Evolutionary conservation across 2,888 invertebrate genomes (phyloP).

Genomic region (Syrphus vitripennis): DNA sequence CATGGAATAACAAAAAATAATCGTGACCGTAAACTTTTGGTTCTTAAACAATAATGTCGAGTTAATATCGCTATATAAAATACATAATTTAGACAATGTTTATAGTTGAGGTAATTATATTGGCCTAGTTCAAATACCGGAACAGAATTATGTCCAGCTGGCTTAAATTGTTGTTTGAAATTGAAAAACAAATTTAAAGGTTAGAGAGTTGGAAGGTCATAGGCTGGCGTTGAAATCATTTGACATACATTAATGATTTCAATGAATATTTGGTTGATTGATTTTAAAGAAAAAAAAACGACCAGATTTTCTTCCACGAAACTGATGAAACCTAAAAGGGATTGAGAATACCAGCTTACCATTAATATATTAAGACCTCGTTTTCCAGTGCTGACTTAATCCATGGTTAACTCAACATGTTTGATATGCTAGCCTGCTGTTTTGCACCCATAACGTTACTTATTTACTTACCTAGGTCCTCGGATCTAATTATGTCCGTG

Average conservation of each 20-base stretch:
- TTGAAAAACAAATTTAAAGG: not conserved
- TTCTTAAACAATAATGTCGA: slow-evolving; percentile 5
- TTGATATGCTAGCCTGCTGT: no score
- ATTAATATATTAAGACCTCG: no score
- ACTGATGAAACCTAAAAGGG: not conserved
- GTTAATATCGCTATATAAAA: not conserved
- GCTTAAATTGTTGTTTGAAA: not conserved
- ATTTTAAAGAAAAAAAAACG: not conserved
- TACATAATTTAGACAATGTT: not conserved
- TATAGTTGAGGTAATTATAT: not conserved
- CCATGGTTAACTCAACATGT: no score
- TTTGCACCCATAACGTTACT: no score
- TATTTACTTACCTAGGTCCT: no score
- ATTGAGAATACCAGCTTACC: no score
- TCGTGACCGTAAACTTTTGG: slow-evolving; percentile 54
- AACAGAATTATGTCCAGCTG: not conserved
- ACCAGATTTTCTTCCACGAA: not conserved
- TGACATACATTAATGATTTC: not conserved
- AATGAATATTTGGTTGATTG: not conserved
- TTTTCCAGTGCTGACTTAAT: no score
- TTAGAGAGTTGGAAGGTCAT: not conserved
- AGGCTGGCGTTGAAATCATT: not conserved
- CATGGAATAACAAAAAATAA: slow-evolving; percentile 12
- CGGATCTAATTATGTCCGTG: no score
- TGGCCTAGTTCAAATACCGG: not conserved